Conservation (phyloP, 2,888 invertebrate genomes). For the Muschampia plurimacula region DNA sequence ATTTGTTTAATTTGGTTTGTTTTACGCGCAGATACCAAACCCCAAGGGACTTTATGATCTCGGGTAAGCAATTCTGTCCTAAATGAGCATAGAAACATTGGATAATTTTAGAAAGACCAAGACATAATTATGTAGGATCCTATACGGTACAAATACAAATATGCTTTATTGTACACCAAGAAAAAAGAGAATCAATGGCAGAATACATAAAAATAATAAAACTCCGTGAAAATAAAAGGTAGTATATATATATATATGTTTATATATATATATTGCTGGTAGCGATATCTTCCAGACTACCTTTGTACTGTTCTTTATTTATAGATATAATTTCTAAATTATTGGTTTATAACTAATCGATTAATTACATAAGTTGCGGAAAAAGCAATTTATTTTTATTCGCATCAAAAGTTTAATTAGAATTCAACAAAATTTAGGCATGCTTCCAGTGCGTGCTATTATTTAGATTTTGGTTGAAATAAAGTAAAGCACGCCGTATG, state of each 20-base stretch:
- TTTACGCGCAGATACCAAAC: slow-evolving; percentile 52
- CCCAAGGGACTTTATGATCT: slow-evolving; percentile 11
- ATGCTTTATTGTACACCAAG: no score
- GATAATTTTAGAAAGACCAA: not conserved
- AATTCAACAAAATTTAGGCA: not conserved
- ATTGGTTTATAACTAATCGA: not conserved
- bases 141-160: not conserved
- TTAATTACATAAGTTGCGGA: not conserved
- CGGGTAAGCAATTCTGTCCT: not conserved
- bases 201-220: no score
- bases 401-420: not conserved
- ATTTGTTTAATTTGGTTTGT: slow-evolving; percentile 83
- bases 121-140: not conserved
- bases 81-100: not conserved
- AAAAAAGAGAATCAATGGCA: no score
- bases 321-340: not conserved
- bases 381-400: slow-evolving; percentile 3
- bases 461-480: no score
- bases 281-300: no score
- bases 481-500: no score
- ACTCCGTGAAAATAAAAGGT: no score
- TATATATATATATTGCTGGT: no score
- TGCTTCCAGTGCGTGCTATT: not conserved
- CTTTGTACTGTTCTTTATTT: not conserved
- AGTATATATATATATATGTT: no score